Conservation (phyloP, 2,888 invertebrate genomes). For the Caenorhabditis plicata region DNA sequence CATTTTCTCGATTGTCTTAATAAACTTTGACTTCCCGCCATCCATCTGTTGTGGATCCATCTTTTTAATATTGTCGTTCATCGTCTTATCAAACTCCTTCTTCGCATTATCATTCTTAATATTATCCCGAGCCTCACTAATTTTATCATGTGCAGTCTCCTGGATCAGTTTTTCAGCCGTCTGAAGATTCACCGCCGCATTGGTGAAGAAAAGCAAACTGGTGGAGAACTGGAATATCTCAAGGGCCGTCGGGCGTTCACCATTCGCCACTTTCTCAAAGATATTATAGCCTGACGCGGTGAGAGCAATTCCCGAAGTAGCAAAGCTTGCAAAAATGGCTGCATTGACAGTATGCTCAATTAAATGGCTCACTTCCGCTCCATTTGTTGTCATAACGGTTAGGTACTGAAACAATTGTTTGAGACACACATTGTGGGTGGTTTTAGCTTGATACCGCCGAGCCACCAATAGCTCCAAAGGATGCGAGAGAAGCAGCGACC, state of each 20-base stretch:
- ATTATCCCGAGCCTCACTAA: constrained; percentile 21
- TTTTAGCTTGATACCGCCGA: constrained; percentile 23
- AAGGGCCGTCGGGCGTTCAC: constrained; percentile 29
- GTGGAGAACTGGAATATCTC: constrained; percentile 37
- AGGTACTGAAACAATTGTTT: constrained; percentile 19
- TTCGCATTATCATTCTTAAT: constrained; percentile 25
- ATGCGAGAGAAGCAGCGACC: constrained; percentile 30
- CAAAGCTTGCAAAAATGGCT: constrained; percentile 33
- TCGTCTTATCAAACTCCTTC: constrained; percentile 27
- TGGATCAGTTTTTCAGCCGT: constrained; percentile 34
- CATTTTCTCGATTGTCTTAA: constrained; percentile 31
- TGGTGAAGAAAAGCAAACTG: constrained; percentile 31
- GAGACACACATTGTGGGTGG: too few relatives aligned
- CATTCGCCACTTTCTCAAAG: constrained; percentile 37
- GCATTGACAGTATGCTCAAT: constrained; percentile 35
- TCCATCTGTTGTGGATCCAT: constrained; percentile 23
- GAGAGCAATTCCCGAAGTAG: constrained; percentile 28
- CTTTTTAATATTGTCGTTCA: constrained; percentile 32
- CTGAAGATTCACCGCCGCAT: constrained; percentile 32
- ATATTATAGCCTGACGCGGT: constrained; percentile 37
- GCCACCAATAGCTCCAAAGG: constrained; percentile 36
- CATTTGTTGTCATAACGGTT: constrained; percentile 31
- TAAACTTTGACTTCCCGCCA: constrained; percentile 14
- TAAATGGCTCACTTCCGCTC: constrained; percentile 28
- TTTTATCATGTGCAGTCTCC: constrained; percentile 32